Evolutionary conservation across 2,113 vertebrate species (phyloP), one percentile per base, ranked within the genome.

Genomic region (Camelus dromedarius): DNA sequence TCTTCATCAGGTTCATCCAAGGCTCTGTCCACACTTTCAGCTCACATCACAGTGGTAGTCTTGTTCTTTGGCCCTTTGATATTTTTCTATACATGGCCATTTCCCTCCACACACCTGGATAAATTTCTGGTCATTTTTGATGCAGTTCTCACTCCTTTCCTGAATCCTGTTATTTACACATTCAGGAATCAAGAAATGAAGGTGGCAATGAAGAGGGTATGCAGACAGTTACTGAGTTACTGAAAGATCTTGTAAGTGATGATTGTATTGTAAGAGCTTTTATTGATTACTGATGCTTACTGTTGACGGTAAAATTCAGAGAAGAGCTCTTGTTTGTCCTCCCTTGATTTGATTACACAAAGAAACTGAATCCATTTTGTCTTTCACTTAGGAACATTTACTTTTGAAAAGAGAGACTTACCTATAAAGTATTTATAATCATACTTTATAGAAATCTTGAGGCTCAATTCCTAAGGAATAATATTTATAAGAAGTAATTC

Each of bases 101-200:
- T 30, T 66, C 72, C 38, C 38, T 60, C 13, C n/a, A 58, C 46
- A 67, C 84, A 75, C 19, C n/a, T 89, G 89, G 90, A 89, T 50
- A 97, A 81, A 11, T 77, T 77, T 54, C n/a, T 97, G 8, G 83
- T 88, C 19, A n/a, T 98, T 15, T 96, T 98, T 84, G 96, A 98
- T 69, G 89, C 95, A 5, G 15, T 97, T 22, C 22, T 98, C 4
- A 98, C 97, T 38, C 98, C 97, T 46, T 86, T 98, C 35, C 54
- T 98, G 54, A 98, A 98, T 62, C 94, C 98, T 35, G 14, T 95
- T 3, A 95, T 98, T 15, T 98, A 98, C 19, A 96, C 96, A 8
- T 35, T 97, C n/a, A 96, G 96, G 64, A 98, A 97, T 70, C 88
- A 96, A 32, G 96, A 98, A 22, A 97, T 98, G 81, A 97, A 75